Base-by-base conservation (phyloP, 2,797 vertebrate genomes). In the Anolis apletophallus region DNA sequence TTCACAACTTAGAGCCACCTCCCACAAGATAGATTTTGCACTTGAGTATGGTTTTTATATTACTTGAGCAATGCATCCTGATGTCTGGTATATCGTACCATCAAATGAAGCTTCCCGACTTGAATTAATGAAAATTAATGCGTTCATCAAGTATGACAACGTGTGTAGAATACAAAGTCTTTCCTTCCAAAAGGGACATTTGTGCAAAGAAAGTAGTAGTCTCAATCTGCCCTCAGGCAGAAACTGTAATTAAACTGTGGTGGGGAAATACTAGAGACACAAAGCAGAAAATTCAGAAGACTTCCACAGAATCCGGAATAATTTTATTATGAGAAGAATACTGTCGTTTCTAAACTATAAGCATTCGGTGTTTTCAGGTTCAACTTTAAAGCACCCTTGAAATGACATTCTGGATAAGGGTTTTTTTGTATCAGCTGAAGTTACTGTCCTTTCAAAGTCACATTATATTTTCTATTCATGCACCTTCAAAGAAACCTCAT, bases 331-430 rank as follows among this genome's bases (percentile, higher is more conserved):
- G 74, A 46, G 32, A 32, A 32, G 6, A 59, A 76, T 29, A 82
- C 64, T 26, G 16, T 1, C 54, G 36, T 83, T 79, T 81, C 87
- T 52, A 0, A 71, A 40, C 85, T 90, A 54, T 3, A 69, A 83
- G 0, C 2, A n/a, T 59, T 81, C 57, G 83, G 11, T 46, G 74
- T 32, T 71, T 68, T 64, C 0, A 87, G 0, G 67, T 2, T 67
- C 76, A 46, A 83, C 87, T 76, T 64, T 57, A 55, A 89, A 84
- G 16, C 10, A 54, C 14, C 59, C 72, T 26, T 75, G 46, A 81
- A 23, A 71, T 54, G 29, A 57, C 4, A 81, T 72, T 77, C n/a
- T 34, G 79, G 32, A 26, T 46, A 46, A 46, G 46, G 7, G 5
- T 52, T 67, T 29, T 76, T 67, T 52, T 83, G 26, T 55, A 74